A percentile compares a stretch with the other conserved stretches of the same genome.
phyloP scores from a whole-genome alignment of 2,797 vertebrate genomes.

The Poeciliopsis presidionis region DNA sequence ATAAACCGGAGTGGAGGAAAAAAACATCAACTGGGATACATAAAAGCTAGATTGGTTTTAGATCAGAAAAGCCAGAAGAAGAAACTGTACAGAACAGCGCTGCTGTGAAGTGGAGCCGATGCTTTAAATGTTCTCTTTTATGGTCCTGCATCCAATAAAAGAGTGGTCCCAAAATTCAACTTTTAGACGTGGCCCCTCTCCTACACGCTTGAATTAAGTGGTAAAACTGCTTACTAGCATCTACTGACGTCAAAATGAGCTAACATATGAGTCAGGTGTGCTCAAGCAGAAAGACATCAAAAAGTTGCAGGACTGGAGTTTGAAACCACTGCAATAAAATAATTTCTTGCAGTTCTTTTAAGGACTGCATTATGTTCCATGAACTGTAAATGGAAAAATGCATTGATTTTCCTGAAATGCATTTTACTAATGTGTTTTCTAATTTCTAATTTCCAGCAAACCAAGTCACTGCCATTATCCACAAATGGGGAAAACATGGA shows the following conservation, averaged over 20 bases:
- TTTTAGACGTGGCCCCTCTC: too few relatives aligned
- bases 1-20: slow-evolving; percentile 21
- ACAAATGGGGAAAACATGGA: neutral
- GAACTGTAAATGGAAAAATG: neutral
- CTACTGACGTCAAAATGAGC: too few relatives aligned
- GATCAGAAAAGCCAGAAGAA: slow-evolving; percentile 13
- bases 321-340: neutral
- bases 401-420: neutral
- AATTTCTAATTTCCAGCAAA: too few relatives aligned
- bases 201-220: too few relatives aligned
- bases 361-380: neutral
- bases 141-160: neutral
- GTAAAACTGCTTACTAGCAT: too few relatives aligned
- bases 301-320: too few relatives aligned
- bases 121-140: neutral
- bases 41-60: slow-evolving; percentile 38
- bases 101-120: neutral
- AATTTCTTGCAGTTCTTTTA: neutral
- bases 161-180: too few relatives aligned
- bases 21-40: slow-evolving; percentile 19
- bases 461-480: too few relatives aligned
- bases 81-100: slow-evolving; percentile 13
- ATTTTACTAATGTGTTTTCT: too few relatives aligned
- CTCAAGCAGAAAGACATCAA: too few relatives aligned
- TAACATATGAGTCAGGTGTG: too few relatives aligned